These are phyloP conservation scores for Chloroceryle amazona DNA, from an alignment of 2,797 vertebrate genomes.

Conservation along the genomic window DNA sequence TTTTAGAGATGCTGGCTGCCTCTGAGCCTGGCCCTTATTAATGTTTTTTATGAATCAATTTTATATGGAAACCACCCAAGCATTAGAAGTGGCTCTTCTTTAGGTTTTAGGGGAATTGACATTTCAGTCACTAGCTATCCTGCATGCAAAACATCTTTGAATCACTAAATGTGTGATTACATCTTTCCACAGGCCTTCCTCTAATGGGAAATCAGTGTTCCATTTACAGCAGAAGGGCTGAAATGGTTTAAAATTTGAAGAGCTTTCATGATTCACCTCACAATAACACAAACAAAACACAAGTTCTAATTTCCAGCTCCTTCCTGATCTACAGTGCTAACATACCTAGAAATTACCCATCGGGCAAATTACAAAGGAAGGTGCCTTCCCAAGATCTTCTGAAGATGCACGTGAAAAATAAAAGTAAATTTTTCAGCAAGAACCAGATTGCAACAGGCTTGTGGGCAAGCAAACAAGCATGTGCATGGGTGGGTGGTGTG, in stretches of 20 bases:
- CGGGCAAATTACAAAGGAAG: background rate
- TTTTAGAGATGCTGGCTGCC: background rate
- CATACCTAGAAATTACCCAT: background rate
- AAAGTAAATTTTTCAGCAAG: background rate
- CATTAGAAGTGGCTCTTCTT: background rate
- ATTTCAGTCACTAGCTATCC: background rate
- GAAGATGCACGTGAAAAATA: background rate
- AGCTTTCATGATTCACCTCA: background rate
- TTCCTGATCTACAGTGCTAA: background rate
- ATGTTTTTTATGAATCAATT: background rate
- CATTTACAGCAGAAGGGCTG: background rate
- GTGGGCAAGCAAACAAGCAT: background rate
- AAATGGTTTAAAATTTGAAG: background rate
- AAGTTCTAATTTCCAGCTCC: background rate
- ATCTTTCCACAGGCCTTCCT: constrained; percentile 21
- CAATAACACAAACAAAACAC: background rate
- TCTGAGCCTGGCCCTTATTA: background rate
- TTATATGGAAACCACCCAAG: background rate
- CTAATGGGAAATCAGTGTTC: constrained; percentile 3
- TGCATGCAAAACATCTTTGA: background rate
- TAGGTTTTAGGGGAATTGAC: background rate
- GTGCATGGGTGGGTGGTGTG: background rate
- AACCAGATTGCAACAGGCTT: background rate
- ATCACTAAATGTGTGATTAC: background rate
- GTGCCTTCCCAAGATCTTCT: background rate